Evolutionary conservation across 2,113 vertebrate genomes (phyloP).

Genomic region (Zapornia atra): DNA sequence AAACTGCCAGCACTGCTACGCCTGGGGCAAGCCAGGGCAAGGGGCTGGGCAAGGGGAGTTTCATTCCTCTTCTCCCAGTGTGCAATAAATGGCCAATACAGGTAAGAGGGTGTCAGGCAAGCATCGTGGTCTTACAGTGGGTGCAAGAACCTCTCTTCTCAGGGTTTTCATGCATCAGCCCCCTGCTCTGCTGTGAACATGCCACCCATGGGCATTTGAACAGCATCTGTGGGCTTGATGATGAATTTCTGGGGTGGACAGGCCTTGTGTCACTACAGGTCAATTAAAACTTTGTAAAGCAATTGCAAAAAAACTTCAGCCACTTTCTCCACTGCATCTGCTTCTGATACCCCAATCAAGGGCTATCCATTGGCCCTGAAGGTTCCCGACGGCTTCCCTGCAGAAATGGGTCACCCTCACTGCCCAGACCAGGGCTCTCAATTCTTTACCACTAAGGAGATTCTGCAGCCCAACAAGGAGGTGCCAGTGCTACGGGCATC

Average conservation of each 20-base stretch:
- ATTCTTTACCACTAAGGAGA: background rate
- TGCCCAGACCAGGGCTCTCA: background rate
- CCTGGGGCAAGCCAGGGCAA: background rate
- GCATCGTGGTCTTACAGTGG: background rate
- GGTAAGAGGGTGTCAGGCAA: background rate
- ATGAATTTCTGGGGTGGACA: background rate
- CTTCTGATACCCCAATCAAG: background rate
- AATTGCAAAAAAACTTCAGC: background rate
- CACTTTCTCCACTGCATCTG: fast-evolving
- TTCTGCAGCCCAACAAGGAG: background rate
- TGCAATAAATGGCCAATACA: background rate
- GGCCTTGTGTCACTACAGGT: background rate
- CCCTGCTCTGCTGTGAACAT: background rate
- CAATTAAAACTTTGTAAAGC: background rate
- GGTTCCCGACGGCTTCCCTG: fast-evolving
- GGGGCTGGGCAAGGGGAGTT: background rate
- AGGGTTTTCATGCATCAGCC: background rate
- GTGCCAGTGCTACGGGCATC: background rate
- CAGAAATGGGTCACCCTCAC: background rate
- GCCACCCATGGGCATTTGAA: fast-evolving
- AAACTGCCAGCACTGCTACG: fast-evolving
- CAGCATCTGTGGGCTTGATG: background rate
- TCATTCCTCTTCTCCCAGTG: too few species aligned
- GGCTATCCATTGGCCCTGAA: background rate
- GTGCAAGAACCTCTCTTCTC: background rate